Base-by-base conservation (phyloP, 2,797 vertebrate genomes). In the Synaphobranchus kaupii region DNA sequence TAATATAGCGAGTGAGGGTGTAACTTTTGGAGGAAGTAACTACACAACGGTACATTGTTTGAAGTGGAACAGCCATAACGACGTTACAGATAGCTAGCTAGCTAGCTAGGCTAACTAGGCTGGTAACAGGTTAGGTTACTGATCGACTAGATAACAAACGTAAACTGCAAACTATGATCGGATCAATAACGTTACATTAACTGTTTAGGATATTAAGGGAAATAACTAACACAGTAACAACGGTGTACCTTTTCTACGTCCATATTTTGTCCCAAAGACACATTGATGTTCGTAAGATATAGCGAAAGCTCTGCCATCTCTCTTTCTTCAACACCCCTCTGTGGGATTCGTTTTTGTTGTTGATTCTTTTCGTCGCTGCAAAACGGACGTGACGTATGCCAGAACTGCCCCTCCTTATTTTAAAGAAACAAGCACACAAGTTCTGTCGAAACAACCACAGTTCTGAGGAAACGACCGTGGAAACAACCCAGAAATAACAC, bases 191-290 rank as follows among this genome's bases (percentile, higher is more conserved):
- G 39, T 39, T 39, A 9, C 13, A 63, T 25, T 25, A 34, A 20
- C 15, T 1, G 3, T 3, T 80, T n/a, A 73, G 47, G 3, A 39
- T 44, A 5, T 76, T 0, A 0, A 5, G 60, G 1, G 0, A 4
- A 92, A 89, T 76, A 39, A 66, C 60, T 20, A 54, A 54, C 17
- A 39, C 13, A 12, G 22, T 56, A 34, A 86, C 44, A 9, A 48
- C 4, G 13, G 4, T 25, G 25, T 84, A 96, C 96, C 94, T 96
- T 95, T 25, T 96, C 95, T 22, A 87, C 88, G 81, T 97, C 96
- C 95, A 96, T 96, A 20, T 88, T 93, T 91, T 94, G 93, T 13
- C 93, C 93, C 71, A 96, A 48, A 56, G 93, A 95, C 87, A 96
- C 90, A 84, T 90, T 95, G 3, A 86, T 90, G 92, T 94, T 96